A percentile compares a stretch with the other conserved stretches of the same genome.
phyloP scores from a whole-genome alignment of 2,113 vertebrate species.

The Gadus chalcogrammus region DNA sequence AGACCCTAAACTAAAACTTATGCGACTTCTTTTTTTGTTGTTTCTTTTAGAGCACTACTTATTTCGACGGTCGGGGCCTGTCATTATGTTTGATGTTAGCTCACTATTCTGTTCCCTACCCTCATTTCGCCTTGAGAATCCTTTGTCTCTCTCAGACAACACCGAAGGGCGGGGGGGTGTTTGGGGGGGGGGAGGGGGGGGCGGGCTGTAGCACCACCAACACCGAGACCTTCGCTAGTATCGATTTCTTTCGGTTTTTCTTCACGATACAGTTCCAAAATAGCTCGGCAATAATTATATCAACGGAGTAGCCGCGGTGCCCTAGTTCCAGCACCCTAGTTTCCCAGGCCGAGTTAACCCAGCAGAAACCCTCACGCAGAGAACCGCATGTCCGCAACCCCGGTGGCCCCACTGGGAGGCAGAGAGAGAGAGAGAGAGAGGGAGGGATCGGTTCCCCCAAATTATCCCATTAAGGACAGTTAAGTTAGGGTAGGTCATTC shows the following conservation, averaged over 20 bases:
- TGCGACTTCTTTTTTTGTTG: constrained; percentile 19
- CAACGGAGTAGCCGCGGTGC: too few relatives aligned
- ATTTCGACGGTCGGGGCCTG: constrained; percentile 51
- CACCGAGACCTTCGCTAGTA: too few relatives aligned
- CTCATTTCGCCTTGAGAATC: constrained; percentile 16
- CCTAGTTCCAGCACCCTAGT: too few relatives aligned
- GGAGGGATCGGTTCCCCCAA: neutral
- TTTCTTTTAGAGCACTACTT: constrained; percentile 46
- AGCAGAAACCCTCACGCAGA: too few relatives aligned
- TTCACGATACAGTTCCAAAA: too few relatives aligned
- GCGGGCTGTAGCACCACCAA: neutral
- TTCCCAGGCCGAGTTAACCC: too few relatives aligned
- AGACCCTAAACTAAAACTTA: constrained; percentile 46
- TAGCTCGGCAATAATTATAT: too few relatives aligned
- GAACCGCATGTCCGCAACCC: too few relatives aligned
- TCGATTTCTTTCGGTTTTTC: too few relatives aligned
- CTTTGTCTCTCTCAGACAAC: neutral
- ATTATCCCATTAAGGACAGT: too few relatives aligned
- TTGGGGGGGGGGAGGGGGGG: neutral
- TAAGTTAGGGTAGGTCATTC: too few relatives aligned
- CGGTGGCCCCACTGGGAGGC: neutral
- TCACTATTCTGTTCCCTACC: constrained; percentile 7
- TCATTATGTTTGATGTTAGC: constrained; percentile 58
- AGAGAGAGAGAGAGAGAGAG: constrained; percentile 1
- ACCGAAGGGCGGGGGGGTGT: neutral